A percentile compares a stretch with the other conserved stretches of the same genome.
Evolutionary conservation across 2,888 invertebrate genomes (phyloP).

Genomic region (Laspeyria flexula): DNA sequence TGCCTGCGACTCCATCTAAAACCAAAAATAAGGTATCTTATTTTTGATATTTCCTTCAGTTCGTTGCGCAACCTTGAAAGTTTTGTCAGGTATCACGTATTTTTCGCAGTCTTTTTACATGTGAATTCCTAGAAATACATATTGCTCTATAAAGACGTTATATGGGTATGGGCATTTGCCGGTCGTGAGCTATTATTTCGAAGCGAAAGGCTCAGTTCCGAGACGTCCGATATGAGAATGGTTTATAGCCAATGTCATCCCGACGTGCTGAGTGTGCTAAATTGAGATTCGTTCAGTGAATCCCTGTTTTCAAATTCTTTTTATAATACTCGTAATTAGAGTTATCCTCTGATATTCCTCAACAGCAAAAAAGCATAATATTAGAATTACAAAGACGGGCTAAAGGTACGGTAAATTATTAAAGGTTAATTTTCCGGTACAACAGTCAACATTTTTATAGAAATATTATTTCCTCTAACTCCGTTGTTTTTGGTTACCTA

Average conservation of each 20-base stretch:
- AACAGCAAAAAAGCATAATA: background rate
- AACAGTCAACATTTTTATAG: constrained; percentile 10
- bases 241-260: constrained; percentile 69
- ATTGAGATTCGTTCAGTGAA: constrained; percentile 47
- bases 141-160: constrained; percentile 23
- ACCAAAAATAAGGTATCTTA: background rate
- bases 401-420: background rate
- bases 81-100: background rate
- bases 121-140: constrained; percentile 20
- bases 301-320: constrained; percentile 22
- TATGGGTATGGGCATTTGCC: constrained; percentile 46
- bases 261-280: constrained; percentile 63
- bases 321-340: background rate
- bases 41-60: background rate
- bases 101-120: constrained; percentile 8
- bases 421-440: background rate
- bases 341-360: background rate
- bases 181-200: constrained; percentile 53
- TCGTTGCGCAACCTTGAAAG: background rate
- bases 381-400: too few relatives aligned
- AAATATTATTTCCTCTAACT: too few relatives aligned
- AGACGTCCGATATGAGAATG: constrained; percentile 71
- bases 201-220: constrained; percentile 55
- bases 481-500: too few relatives aligned
- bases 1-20: background rate